Evolutionary conservation across 2,797 vertebrate genomes (phyloP).

Genomic region (Fringilla coelebs): DNA sequence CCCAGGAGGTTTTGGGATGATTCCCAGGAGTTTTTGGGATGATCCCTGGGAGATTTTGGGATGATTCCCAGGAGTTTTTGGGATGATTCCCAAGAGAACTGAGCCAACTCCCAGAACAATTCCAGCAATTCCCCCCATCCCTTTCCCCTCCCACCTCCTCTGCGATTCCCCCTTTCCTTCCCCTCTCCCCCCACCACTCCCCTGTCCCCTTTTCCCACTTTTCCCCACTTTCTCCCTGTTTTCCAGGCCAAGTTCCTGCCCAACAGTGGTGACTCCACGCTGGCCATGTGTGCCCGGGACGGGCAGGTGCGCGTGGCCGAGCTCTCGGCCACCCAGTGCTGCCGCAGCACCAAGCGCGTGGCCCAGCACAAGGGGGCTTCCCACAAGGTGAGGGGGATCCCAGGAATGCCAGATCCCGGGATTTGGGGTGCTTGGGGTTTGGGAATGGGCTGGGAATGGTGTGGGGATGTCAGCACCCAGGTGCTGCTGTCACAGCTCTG

Average conservation of each 20-base stretch:
- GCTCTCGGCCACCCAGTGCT: conserved; percentile 93
- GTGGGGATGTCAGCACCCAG: too few species aligned
- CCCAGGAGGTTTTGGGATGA: too few species aligned
- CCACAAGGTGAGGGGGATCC: conserved; percentile 80
- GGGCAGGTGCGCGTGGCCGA: conserved; percentile 95
- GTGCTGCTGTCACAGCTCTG: too few species aligned
- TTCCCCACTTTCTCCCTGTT: neutral
- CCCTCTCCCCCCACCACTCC: too few species aligned
- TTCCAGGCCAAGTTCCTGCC: conserved; percentile 94
- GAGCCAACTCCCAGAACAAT: neutral
- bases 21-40: too few species aligned
- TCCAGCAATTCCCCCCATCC: neutral
- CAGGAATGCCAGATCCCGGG: neutral
- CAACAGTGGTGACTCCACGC: conserved; percentile 94
- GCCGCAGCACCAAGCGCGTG: conserved; percentile 94
- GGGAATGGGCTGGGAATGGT: neutral
- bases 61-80: neutral
- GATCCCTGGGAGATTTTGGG: too few species aligned
- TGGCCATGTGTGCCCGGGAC: conserved; percentile 95
- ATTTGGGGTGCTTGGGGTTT: fast-evolving
- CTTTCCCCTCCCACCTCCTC: neutral
- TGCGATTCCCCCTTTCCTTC: neutral
- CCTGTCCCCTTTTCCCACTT: neutral
- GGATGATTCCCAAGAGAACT: neutral
- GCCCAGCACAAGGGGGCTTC: conserved; percentile 96